These are phyloP conservation scores for Thymallus thymallus DNA, from an alignment of 2,113 vertebrate genomes.

Conservation along the genomic window DNA sequence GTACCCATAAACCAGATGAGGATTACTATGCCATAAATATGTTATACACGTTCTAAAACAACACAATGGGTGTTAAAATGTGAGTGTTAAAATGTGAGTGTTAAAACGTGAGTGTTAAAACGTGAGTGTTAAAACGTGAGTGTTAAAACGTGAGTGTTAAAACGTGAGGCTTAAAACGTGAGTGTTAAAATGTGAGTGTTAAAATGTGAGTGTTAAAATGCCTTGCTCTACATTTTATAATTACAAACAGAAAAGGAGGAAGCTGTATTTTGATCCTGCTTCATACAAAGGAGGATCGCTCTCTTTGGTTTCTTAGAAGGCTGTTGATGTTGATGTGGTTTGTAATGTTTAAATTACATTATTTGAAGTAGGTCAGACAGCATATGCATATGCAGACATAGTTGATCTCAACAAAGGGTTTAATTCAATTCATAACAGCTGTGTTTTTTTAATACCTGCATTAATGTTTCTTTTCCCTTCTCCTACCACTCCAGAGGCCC, in stretches of 20 bases:
- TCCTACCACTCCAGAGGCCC: too few relatives aligned
- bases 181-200: not conserved
- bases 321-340: not conserved
- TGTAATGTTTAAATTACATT: not conserved
- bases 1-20: not conserved
- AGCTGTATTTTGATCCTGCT: not conserved
- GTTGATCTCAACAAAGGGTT: not conserved
- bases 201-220: not conserved
- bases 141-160: not conserved
- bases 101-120: not conserved
- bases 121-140: not conserved
- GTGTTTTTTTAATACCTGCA: conserved; percentile 7
- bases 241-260: not conserved
- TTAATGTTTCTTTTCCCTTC: conserved; percentile 8
- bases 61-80: too few relatives aligned
- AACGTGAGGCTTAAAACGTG: too few relatives aligned
- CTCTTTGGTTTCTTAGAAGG: not conserved
- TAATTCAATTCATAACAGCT: not conserved
- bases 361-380: not conserved
- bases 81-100: too few relatives aligned
- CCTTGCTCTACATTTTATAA: not conserved
- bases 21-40: too few relatives aligned
- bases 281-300: not conserved
- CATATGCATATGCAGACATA: not conserved
- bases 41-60: too few relatives aligned